phyloP scores from a whole-genome alignment of 2,797 vertebrate species.

The Neomorphus geoffroyi region DNA sequence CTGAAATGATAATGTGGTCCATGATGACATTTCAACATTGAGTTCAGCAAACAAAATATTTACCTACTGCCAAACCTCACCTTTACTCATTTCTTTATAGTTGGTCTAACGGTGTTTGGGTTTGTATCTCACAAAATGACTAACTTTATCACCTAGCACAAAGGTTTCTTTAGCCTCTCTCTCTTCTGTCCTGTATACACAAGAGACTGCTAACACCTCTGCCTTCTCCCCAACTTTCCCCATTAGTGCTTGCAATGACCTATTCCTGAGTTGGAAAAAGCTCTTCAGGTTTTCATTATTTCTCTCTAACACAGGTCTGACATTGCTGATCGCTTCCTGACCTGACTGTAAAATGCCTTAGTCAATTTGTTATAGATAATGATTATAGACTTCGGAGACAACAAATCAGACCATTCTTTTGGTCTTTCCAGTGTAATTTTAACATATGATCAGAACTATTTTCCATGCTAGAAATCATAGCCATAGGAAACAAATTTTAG shows the following conservation, averaged over 20 bases:
- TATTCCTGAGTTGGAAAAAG: background rate
- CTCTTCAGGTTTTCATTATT: background rate
- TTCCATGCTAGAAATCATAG: background rate
- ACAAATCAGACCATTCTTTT: background rate
- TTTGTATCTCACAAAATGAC: background rate
- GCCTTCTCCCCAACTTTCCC: background rate
- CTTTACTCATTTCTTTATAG: background rate
- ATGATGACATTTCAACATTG: background rate
- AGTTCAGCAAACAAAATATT: background rate
- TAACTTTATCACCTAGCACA: background rate
- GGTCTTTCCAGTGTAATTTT: background rate
- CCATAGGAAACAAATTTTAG: background rate
- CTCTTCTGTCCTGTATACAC: background rate
- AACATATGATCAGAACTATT: background rate
- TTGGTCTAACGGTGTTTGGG: background rate
- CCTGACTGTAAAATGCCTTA: background rate
- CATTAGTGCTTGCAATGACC: background rate
- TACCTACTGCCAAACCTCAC: background rate
- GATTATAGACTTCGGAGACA: background rate
- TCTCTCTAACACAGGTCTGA: background rate
- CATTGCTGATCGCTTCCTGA: background rate
- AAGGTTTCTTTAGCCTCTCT: background rate
- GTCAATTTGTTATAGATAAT: background rate
- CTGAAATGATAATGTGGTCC: background rate
- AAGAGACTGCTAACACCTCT: background rate